A percentile compares a stretch with the other conserved stretches of the same genome.
phyloP scores from a whole-genome alignment of 2,797 vertebrate genomes.

The Hyperoplus lanceolatus region DNA sequence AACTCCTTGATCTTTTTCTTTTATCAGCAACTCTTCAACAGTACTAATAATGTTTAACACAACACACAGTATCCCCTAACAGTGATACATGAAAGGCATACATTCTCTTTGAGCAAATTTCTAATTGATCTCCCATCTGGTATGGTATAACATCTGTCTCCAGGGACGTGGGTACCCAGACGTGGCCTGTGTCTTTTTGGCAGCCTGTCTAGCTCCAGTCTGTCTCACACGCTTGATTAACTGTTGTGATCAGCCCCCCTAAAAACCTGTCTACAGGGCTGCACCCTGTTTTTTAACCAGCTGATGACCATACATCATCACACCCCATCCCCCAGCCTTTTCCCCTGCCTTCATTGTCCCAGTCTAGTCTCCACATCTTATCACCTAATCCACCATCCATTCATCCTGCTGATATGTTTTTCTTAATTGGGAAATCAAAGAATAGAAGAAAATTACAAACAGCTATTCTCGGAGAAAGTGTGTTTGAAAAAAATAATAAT shows the following conservation, averaged over 20 bases:
- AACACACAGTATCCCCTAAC: slow-evolving; percentile 20
- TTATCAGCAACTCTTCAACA: slow-evolving; percentile 2
- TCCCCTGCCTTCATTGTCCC: slow-evolving; percentile 23
- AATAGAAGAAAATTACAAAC: slow-evolving; percentile 11
- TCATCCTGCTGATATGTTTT: not conserved
- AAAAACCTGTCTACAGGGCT: slow-evolving; percentile 19
- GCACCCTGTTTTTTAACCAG: slow-evolving; percentile 28
- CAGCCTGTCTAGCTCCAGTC: slow-evolving; percentile 36
- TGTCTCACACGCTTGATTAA: slow-evolving; percentile 46
- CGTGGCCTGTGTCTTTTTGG: slow-evolving; percentile 49
- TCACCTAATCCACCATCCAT: slow-evolving; percentile 40
- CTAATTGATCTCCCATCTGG: slow-evolving; percentile 24
- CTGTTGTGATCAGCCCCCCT: slow-evolving; percentile 18
- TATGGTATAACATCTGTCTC: slow-evolving; percentile 43
- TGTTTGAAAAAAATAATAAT: too few species aligned
- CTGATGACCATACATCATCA: slow-evolving; percentile 29
- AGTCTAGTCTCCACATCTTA: slow-evolving; percentile 18
- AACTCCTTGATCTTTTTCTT: not conserved
- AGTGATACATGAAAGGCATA: slow-evolving; percentile 14
- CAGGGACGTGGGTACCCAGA: slow-evolving; percentile 34
- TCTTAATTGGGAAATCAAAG: slow-evolving; percentile 37
- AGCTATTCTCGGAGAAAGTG: not conserved
- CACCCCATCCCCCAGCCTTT: not conserved
- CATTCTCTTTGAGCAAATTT: slow-evolving; percentile 34
- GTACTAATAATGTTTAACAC: slow-evolving; percentile 30